Conservation (phyloP, 2,888 invertebrate genomes). For the Drosophila niveifrons region DNA sequence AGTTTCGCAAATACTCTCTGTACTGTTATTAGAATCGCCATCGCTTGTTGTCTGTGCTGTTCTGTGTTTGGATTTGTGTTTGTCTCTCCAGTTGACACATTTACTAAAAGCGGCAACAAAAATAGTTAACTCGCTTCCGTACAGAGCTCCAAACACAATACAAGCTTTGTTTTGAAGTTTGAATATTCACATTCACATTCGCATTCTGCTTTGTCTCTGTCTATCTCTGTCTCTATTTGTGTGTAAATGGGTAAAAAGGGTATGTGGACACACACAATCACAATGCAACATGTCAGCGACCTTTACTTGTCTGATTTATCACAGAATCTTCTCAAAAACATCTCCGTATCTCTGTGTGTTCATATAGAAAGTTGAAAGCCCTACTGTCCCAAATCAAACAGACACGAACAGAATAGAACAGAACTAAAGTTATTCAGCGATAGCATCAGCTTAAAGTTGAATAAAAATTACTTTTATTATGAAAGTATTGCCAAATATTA, state of each 20-base stretch:
- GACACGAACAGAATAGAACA: constrained; percentile 11
- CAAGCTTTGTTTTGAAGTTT: constrained; percentile 55
- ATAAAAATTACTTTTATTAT: background rate
- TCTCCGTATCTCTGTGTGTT: constrained; percentile 9
- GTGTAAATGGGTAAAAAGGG: constrained; percentile 45
- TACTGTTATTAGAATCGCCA: constrained; percentile 34
- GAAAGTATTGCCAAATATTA: background rate
- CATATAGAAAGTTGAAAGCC: constrained; percentile 37
- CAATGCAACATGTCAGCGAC: constrained; percentile 73
- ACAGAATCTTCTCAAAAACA: constrained; percentile 34
- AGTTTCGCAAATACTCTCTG: constrained; percentile 47
- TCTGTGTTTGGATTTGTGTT: constrained; percentile 5
- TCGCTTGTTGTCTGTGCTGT: constrained; percentile 28
- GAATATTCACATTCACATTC: constrained; percentile 18
- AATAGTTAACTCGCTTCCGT: constrained; percentile 58
- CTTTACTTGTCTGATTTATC: constrained; percentile 56
- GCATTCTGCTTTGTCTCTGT: constrained; percentile 21
- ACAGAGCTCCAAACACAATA: constrained; percentile 40
- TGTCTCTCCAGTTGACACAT: constrained; percentile 46
- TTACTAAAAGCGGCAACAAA: constrained; percentile 31
- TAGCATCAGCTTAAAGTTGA: background rate
- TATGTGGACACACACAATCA: constrained; percentile 40
- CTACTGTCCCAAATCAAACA: constrained; percentile 42
- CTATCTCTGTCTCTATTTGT: background rate
- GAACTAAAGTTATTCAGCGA: background rate